phyloP scores from a whole-genome alignment of 2,797 vertebrate species.

The Pipistrellus pygmaeus region DNA sequence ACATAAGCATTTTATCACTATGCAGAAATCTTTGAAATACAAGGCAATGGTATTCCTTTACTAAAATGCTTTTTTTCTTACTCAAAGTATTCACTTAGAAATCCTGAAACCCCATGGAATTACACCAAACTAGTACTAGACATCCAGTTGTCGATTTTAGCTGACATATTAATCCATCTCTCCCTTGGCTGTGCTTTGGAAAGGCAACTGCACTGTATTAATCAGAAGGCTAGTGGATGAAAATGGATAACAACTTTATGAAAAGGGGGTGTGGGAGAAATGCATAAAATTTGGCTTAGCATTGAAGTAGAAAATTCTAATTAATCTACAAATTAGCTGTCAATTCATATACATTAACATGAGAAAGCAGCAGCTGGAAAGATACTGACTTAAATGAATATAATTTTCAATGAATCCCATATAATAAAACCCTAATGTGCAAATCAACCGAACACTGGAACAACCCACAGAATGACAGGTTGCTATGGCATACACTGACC shows the following conservation, averaged over 20 bases:
- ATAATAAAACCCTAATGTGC: too few relatives aligned
- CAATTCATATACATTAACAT: not conserved
- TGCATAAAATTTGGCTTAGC: conserved; percentile 54
- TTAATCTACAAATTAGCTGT: not conserved
- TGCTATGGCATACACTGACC: too few relatives aligned
- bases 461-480: too few relatives aligned
- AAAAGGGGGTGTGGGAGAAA: conserved; percentile 76
- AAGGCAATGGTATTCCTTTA: conserved; percentile 61
- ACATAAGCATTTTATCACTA: conserved; percentile 57
- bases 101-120: conserved; percentile 78
- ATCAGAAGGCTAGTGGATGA: conserved; percentile 73
- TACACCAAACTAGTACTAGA: conserved; percentile 78
- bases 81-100: conserved; percentile 76
- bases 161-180: conserved; percentile 87
- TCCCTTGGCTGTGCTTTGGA: conserved; percentile 77
- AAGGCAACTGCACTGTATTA: conserved; percentile 78
- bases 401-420: conserved; percentile 1
- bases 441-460: too few relatives aligned
- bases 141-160: conserved; percentile 84
- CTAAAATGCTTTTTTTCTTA: conserved; percentile 55
- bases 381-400: conserved; percentile 28
- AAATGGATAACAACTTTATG: conserved; percentile 37
- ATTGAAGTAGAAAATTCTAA: conserved; percentile 43
- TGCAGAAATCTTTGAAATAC: conserved; percentile 49
- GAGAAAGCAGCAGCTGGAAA: not conserved